Conservation (phyloP, 2,113 vertebrate genomes). For the Cromileptes altivelis region DNA sequence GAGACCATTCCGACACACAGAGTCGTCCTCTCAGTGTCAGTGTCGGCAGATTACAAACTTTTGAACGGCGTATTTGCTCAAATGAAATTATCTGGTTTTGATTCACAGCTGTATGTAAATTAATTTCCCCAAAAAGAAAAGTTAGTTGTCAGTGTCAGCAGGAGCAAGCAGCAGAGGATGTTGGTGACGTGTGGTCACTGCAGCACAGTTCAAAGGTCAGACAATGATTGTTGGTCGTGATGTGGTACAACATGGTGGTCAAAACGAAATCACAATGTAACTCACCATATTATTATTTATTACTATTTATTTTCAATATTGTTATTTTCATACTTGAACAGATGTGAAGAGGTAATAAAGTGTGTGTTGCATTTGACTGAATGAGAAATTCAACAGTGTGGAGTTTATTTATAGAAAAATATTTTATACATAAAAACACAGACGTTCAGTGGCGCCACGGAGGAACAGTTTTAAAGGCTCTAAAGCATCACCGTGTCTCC, state of each 20-base stretch:
- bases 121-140: background rate
- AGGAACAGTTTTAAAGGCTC: conserved; percentile 17
- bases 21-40: background rate
- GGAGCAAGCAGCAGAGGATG: conserved; percentile 1
- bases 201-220: conserved; percentile 17
- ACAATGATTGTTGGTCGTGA: background rate
- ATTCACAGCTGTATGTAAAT: conserved; percentile 33
- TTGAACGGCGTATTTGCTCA: background rate
- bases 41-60: background rate
- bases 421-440: background rate
- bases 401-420: conserved; percentile 53
- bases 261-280: conserved; percentile 44
- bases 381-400: conserved; percentile 45
- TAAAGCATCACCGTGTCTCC: conserved; percentile 37
- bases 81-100: background rate
- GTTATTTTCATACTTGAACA: conserved; percentile 76
- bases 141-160: background rate
- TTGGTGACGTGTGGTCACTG: conserved; percentile 30
- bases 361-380: conserved; percentile 61
- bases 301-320: conserved; percentile 76
- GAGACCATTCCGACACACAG: no score
- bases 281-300: conserved; percentile 71
- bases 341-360: conserved; percentile 69
- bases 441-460: background rate
- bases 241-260: conserved; percentile 34